These are phyloP conservation scores for Biston stratarius DNA, from an alignment of 2,888 invertebrate genomes.

Conservation along the genomic window DNA sequence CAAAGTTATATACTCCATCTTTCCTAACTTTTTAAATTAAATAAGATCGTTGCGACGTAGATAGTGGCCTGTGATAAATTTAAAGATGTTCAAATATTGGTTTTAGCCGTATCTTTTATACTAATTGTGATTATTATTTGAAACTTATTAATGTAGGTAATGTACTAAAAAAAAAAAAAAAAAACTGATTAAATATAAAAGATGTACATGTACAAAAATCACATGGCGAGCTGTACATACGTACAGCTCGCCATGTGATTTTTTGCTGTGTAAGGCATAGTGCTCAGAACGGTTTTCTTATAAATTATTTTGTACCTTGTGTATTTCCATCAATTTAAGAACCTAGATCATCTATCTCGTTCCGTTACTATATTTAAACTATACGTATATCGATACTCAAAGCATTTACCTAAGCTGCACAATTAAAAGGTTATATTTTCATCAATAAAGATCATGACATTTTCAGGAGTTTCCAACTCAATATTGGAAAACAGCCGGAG, in stretches of 20 bases:
- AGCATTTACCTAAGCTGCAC: background rate
- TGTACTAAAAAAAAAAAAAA: background rate
- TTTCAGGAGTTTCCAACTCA: constrained; percentile 38
- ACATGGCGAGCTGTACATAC: no score
- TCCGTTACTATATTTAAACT: no score
- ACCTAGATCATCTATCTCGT: no score
- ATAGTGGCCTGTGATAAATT: constrained; percentile 30
- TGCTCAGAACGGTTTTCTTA: constrained; percentile 54
- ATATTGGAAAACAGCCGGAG: constrained; percentile 50
- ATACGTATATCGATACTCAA: no score
- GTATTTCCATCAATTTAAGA: no score
- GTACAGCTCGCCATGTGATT: background rate
- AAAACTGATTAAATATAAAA: no score
- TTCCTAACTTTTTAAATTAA: constrained; percentile 44
- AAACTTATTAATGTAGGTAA: no score
- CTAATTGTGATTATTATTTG: constrained; percentile 32
- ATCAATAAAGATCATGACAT: background rate
- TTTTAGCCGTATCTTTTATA: constrained; percentile 34
- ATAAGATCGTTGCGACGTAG: constrained; percentile 32
- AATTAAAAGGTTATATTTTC: constrained; percentile 29
- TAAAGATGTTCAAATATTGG: constrained; percentile 25
- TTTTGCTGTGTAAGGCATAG: constrained; percentile 56
- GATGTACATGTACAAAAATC: background rate
- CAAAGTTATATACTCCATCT: constrained; percentile 40
- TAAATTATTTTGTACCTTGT: constrained; percentile 51